Evolutionary conservation across 2,797 vertebrate species (phyloP).

Genomic region (Ctenopoma kingsleyae): DNA sequence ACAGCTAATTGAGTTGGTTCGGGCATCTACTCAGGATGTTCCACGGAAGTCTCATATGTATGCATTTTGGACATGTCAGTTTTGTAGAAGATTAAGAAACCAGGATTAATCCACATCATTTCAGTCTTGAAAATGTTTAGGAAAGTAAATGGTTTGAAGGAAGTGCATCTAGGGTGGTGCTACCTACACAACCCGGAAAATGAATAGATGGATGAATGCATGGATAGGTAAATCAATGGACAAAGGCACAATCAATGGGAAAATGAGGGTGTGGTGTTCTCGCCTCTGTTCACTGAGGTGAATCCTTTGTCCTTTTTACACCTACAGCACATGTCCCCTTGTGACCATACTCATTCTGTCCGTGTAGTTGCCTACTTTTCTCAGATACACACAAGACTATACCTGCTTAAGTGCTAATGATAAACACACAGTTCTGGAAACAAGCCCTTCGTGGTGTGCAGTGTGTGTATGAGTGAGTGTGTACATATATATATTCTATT

Average conservation of each 20-base stretch:
- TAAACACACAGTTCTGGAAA: slow-evolving; percentile 20
- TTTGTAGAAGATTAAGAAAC: slow-evolving; percentile 10
- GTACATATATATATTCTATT: slow-evolving; percentile 30
- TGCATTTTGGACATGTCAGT: not conserved
- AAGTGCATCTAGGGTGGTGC: not conserved
- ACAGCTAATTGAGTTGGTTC: not conserved
- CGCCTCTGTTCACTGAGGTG: not conserved
- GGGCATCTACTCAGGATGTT: not conserved
- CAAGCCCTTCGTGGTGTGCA: slow-evolving; percentile 16
- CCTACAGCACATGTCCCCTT: slow-evolving; percentile 14
- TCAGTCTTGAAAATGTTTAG: not conserved
- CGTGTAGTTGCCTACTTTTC: slow-evolving; percentile 5
- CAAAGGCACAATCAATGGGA: not conserved
- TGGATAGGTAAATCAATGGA: too few relatives aligned
- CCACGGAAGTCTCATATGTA: not conserved
- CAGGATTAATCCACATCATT: slow-evolving; percentile 15
- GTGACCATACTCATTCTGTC: slow-evolving; percentile 10
- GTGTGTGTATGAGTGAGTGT: slow-evolving; percentile 20
- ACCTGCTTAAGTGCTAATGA: slow-evolving; percentile 15
- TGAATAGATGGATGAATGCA: not conserved
- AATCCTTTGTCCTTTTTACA: slow-evolving; percentile 32
- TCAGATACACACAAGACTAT: slow-evolving; percentile 8
- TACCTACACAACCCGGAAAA: not conserved
- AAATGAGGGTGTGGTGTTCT: not conserved
- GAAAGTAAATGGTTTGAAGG: not conserved